phyloP scores from a whole-genome alignment of 2,797 vertebrate genomes.

The Cyclopterus lumpus region DNA sequence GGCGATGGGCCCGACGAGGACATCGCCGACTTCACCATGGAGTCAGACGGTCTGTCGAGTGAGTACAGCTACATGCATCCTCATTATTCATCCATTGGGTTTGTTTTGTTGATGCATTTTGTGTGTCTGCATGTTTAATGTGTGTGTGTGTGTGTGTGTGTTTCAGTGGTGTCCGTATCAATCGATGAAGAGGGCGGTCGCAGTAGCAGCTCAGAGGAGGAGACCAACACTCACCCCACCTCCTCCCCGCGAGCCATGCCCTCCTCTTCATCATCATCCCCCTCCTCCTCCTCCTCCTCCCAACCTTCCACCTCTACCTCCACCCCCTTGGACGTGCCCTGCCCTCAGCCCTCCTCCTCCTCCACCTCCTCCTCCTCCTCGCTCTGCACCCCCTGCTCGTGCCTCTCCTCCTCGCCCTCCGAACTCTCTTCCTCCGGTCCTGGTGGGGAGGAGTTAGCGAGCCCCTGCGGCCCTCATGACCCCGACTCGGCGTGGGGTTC shows the following conservation, averaged over 20 bases:
- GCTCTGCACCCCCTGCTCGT: constrained; percentile 60
- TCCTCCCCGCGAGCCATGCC: constrained; percentile 76
- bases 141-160: constrained; percentile 47
- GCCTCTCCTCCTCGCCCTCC: constrained; percentile 57
- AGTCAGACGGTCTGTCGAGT: constrained; percentile 92
- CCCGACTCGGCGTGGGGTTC: constrained; percentile 86
- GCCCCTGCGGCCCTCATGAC: constrained; percentile 71
- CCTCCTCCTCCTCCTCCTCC: constrained; percentile 44
- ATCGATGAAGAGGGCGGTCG: constrained; percentile 91
- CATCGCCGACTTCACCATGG: constrained; percentile 84
- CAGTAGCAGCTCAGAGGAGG: constrained; percentile 89
- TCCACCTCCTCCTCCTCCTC: constrained; percentile 60
- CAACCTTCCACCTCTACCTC: constrained; percentile 48
- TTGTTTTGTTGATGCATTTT: constrained; percentile 15
- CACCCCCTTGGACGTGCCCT: constrained; percentile 78
- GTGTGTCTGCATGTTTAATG: constrained; percentile 70
- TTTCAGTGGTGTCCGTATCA: constrained; percentile 93
- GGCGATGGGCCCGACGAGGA: constrained; percentile 85
- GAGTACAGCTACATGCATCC: constrained; percentile 67
- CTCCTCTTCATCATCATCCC: constrained; percentile 47
- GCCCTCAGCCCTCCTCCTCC: constrained; percentile 51
- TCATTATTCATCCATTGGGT: background rate
- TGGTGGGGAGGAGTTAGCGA: constrained; percentile 83
- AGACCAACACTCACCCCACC: constrained; percentile 83
- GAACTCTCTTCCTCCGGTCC: constrained; percentile 76